phyloP scores from a whole-genome alignment of 2,797 vertebrate species.

The Mormyrops attenuatus region DNA sequence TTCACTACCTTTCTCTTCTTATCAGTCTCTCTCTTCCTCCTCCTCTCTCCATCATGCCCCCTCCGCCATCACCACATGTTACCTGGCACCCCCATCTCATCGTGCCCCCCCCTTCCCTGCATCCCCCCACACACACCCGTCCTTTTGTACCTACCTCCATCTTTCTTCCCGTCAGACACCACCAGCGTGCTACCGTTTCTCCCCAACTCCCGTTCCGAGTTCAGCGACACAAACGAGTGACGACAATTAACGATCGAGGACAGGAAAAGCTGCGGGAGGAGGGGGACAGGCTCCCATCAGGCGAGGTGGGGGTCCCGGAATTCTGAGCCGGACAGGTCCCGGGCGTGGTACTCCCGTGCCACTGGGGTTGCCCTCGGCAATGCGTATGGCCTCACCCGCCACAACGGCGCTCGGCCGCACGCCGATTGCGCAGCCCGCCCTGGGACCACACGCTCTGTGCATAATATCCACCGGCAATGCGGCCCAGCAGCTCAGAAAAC shows the following conservation, averaged over 20 bases:
- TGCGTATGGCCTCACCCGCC: background rate
- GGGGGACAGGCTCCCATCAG: background rate
- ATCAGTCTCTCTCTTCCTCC: slow-evolving; percentile 32
- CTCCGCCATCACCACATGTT: slow-evolving; percentile 18
- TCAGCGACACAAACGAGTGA: background rate
- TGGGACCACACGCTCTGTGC: background rate
- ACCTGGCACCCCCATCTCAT: background rate
- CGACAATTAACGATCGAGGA: background rate
- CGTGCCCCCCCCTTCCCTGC: background rate
- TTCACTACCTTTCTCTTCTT: slow-evolving; percentile 54
- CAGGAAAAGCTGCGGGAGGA: background rate
- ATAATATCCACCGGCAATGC: background rate
- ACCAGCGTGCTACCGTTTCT: background rate
- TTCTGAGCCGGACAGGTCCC: background rate
- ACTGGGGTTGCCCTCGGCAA: background rate
- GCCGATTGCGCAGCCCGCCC: too few relatives aligned
- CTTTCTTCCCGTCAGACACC: slow-evolving; percentile 4
- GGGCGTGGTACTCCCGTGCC: background rate
- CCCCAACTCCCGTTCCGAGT: background rate
- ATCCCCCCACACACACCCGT: slow-evolving; percentile 13
- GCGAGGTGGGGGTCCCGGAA: background rate
- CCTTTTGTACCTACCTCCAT: slow-evolving; percentile 17
- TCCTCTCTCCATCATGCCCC: slow-evolving; percentile 12
- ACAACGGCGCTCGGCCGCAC: background rate
- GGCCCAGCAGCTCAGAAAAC: background rate